Percentiles rank a stretch among this genome's conserved stretches.
Conservation (phyloP, 2,113 vertebrate species). For the Pelusios castaneus region DNA sequence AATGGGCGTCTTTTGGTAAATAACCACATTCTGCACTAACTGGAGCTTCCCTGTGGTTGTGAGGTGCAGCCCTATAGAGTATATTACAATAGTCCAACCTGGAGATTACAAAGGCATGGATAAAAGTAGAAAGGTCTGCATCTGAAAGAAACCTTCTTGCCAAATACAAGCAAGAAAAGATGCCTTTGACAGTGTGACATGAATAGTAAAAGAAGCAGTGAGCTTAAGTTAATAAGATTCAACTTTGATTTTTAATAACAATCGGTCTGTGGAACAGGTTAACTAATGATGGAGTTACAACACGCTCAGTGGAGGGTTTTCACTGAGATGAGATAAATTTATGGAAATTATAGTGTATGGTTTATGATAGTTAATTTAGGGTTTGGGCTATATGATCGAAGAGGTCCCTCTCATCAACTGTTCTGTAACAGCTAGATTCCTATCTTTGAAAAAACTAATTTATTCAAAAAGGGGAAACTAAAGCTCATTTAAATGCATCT, state of each 20-base stretch:
- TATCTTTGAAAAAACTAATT: conserved; percentile 24
- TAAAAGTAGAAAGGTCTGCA: not conserved
- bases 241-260: conserved; percentile 16
- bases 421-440: conserved; percentile 18
- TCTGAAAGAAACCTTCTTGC: not conserved
- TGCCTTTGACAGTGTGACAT: not conserved
- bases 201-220: not conserved
- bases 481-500: not conserved
- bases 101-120: not conserved
- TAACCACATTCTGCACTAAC: not conserved
- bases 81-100: rapidly evolving
- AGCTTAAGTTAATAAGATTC: conserved; percentile 56
- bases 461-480: not conserved
- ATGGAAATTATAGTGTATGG: conserved; percentile 28
- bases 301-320: not conserved
- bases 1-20: not conserved
- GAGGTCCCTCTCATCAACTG: conserved; percentile 13
- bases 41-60: not conserved
- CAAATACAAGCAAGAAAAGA: not conserved
- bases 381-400: conserved; percentile 21
- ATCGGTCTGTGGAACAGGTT: not conserved
- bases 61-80: not conserved
- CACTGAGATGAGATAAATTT: not conserved
- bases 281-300: conserved; percentile 14
- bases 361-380: conserved; percentile 11